These are phyloP conservation scores for Delphinus delphis DNA, from an alignment of 2,113 vertebrate genomes.

Conservation along the genomic window DNA sequence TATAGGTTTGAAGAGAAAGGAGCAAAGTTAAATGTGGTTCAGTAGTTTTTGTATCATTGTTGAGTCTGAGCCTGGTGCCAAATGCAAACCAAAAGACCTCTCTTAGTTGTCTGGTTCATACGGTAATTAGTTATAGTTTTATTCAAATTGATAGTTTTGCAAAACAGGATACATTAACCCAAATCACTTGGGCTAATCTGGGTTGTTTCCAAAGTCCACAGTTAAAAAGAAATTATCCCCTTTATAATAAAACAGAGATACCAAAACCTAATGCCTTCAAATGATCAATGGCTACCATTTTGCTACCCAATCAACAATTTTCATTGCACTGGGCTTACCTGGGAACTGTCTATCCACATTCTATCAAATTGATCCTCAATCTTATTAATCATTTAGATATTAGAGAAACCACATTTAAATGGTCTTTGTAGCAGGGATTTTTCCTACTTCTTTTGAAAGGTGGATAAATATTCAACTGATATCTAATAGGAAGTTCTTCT, in stretches of 20 bases:
- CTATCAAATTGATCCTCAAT: background rate
- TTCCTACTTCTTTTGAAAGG: background rate
- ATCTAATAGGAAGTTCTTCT: background rate
- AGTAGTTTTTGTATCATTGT: background rate
- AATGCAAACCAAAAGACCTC: background rate
- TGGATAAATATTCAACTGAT: background rate
- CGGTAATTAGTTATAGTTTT: background rate
- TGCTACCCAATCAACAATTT: background rate
- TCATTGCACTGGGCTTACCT: background rate
- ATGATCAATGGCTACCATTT: background rate
- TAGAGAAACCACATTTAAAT: background rate
- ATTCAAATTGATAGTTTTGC: background rate
- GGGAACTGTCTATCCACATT: background rate
- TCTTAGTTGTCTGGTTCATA: background rate
- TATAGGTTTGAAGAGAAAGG: background rate
- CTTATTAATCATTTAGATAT: background rate
- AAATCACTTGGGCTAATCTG: background rate
- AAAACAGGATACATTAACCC: background rate
- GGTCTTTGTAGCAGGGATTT: background rate
- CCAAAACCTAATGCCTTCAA: background rate
- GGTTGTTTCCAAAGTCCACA: background rate
- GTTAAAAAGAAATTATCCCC: background rate
- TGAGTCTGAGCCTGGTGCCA: background rate
- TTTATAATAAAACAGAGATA: conserved; percentile 3
- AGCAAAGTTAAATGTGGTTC: background rate